A percentile compares a stretch with the other conserved stretches of the same genome.
phyloP scores from a whole-genome alignment of 2,797 vertebrate genomes.

The Sebastes kiyomatsui region DNA sequence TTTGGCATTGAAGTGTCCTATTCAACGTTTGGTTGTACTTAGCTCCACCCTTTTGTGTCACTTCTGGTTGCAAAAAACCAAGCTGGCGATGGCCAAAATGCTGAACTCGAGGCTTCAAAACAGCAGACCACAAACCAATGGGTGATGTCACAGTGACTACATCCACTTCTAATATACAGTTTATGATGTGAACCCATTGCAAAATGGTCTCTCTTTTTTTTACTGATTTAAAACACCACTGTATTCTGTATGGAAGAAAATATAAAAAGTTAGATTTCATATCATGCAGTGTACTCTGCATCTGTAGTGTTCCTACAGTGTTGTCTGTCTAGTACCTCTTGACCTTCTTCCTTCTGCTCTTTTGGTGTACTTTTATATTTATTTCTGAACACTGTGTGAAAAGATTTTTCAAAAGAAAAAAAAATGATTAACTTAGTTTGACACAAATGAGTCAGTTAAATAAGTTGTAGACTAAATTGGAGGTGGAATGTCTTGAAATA shows the following conservation, averaged over 20 bases:
- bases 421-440: not conserved
- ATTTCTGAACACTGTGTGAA: not conserved
- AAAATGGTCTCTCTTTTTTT: not conserved
- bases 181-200: not conserved
- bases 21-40: no score
- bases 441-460: not conserved
- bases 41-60: no score
- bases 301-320: not conserved
- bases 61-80: no score
- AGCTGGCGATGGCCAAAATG: not conserved
- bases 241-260: not conserved
- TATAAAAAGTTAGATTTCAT: not conserved
- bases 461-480: not conserved
- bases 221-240: not conserved
- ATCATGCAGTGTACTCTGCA: not conserved
- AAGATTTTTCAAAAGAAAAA: no score
- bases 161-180: not conserved
- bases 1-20: no score
- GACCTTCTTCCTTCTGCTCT: not conserved
- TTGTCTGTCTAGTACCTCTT: not conserved
- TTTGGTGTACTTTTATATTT: not conserved
- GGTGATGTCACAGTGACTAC: not conserved
- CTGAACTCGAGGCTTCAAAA: no score
- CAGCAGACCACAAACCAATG: no score
- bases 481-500: not conserved